Evolutionary conservation across 2,113 vertebrate species (phyloP).

Genomic region (Arenaria interpres): DNA sequence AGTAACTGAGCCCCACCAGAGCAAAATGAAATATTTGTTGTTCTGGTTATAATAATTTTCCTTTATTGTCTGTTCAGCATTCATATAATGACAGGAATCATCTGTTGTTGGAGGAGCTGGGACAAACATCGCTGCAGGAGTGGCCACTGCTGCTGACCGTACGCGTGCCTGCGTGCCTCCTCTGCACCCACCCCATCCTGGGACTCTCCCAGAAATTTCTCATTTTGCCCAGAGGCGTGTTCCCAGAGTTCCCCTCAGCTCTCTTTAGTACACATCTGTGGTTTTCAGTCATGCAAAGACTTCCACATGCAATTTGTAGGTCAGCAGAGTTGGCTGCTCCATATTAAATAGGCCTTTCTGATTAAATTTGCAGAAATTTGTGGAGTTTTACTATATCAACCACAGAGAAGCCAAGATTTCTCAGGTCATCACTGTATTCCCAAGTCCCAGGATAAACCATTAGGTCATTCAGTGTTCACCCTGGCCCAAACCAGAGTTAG

Average conservation of each 20-base stretch:
- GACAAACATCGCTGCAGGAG: not conserved
- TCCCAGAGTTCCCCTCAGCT: not conserved
- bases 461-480: not conserved
- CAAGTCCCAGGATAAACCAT: not conserved
- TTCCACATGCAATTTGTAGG: not conserved
- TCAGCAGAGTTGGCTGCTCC: not conserved
- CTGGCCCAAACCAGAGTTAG: not conserved
- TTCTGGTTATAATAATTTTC: not conserved
- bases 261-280: not conserved
- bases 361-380: not conserved
- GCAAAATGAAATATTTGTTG: not conserved
- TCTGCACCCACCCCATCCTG: not conserved
- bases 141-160: not conserved
- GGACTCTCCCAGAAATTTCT: not conserved
- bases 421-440: not conserved
- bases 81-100: not conserved
- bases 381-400: not conserved
- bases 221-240: not conserved
- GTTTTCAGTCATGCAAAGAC: not conserved
- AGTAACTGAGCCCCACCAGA: not conserved
- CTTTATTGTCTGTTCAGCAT: not conserved
- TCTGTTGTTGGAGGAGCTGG: not conserved
- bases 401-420: not conserved
- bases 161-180: rapidly evolving
- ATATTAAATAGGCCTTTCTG: not conserved